Evolutionary conservation across 2,888 invertebrate genomes (phyloP).

Genomic region (Anthophora plumipes): DNA sequence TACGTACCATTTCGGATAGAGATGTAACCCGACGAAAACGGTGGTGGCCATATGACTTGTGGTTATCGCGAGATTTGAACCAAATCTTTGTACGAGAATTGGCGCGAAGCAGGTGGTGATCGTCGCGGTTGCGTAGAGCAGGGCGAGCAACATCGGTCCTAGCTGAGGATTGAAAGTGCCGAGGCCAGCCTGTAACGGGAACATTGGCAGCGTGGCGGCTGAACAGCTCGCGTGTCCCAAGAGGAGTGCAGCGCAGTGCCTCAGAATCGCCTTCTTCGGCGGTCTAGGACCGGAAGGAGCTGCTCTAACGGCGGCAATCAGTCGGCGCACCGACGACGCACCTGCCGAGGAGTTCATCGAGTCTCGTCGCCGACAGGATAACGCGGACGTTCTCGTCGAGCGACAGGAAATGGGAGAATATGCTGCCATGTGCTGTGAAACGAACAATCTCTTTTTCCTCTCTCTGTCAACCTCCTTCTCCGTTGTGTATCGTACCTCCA

Average conservation of each 20-base stretch:
- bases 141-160: conserved; percentile 83
- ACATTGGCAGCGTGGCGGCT: conserved; percentile 88
- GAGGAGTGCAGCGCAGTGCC: conserved; percentile 84
- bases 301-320: conserved; percentile 86
- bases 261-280: conserved; percentile 78
- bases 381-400: conserved; percentile 82
- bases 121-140: conserved; percentile 78
- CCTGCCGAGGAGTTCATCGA: conserved; percentile 86
- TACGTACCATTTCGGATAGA: conserved; percentile 78
- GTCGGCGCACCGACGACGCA: conserved; percentile 89
- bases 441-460: background rate
- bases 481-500: conserved; percentile 75
- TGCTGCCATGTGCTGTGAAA: conserved; percentile 85
- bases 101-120: conserved; percentile 84
- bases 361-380: conserved; percentile 85
- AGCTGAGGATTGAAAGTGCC: conserved; percentile 84
- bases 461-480: background rate
- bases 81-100: conserved; percentile 86
- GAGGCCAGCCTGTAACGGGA: conserved; percentile 86
- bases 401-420: conserved; percentile 88
- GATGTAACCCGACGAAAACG: conserved; percentile 80
- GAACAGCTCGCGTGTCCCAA: conserved; percentile 88
- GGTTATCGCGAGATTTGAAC: conserved; percentile 85
- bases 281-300: conserved; percentile 81
- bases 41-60: conserved; percentile 78